Evolutionary conservation across 53 echinoderm and acorn worm genomes (phyloP), one percentile per base, ranked within the genome.

Genomic region (Pentamera pediparva): DNA sequence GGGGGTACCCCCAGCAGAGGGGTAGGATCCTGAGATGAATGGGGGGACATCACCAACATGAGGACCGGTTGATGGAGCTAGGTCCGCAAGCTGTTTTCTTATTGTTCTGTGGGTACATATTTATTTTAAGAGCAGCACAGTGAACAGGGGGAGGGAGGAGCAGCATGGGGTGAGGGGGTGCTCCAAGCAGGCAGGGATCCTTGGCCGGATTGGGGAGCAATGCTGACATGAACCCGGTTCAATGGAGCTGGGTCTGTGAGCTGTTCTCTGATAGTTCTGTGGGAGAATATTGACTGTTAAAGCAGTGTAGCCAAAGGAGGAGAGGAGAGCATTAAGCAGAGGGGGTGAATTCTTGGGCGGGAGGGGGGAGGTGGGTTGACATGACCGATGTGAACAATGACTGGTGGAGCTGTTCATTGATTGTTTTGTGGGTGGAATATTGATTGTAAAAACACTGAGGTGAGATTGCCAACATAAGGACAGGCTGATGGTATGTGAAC

Each of bases 11-110:
- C 95, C 95, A 95, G 74, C 95, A 95, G 11, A 95, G 83, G 13
- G 95, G 95, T 31, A 95, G 63, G 65, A n/a, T 91, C 96, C 78
- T 83, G 90, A 72, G 91, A 90, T 26, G 96, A 91, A 36, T 96
- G 82, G 57, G 96, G 96, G 2, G 96, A 96, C 96, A 96, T 96
- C 3, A 91, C 96, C 4, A 91, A 96, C 96, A 96, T 96, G 72
- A 96, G 91, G 40, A 96, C 96, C 0, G 96, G 91, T 51, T 96
- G 96, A 61, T 96, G 96, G 29, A 96, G 96, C 75, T 96, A 91
- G 37, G 92, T 75, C 32, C 91, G 96, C 34, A 96, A 84, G 63
- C 83, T 96, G 55, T 75, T 84, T 47, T 85, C 79, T 3, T 56
- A 78, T 40, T 87, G 77, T 61, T 67, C 67, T 67, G 45, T 37